Conservation (phyloP, 1,140 invertebrate genomes). For the Apocrypta bakeri region DNA sequence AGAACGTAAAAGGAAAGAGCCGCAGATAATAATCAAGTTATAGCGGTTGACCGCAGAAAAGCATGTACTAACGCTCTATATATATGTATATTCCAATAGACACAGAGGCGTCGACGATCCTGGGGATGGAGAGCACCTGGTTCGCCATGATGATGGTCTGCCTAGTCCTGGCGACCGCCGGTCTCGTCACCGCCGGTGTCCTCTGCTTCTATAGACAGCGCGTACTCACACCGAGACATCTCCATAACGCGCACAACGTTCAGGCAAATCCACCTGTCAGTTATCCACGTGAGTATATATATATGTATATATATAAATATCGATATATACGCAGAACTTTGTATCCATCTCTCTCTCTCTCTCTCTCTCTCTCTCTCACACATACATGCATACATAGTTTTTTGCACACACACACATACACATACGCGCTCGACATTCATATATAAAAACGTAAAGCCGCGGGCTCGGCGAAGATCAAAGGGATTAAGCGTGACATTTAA, state of each 20-base stretch:
- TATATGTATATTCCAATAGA: constrained; percentile 72
- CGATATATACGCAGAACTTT: too few species aligned
- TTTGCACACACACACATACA: neutral
- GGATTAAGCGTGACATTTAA: neutral
- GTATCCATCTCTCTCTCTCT: too few species aligned
- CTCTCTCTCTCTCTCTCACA: too few species aligned
- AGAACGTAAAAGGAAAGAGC: too few species aligned
- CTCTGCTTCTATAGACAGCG: constrained; percentile 85
- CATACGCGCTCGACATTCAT: too few species aligned
- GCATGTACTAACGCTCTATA: too few species aligned
- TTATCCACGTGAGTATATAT: constrained; percentile 69
- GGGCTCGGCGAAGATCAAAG: neutral
- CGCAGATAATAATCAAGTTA: too few species aligned
- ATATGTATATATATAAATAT: neutral
- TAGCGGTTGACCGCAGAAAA: neutral
- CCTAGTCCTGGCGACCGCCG: constrained; percentile 79
- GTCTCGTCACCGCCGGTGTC: constrained; percentile 79
- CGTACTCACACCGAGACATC: constrained; percentile 71
- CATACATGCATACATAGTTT: too few species aligned
- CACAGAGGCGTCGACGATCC: constrained; percentile 81
- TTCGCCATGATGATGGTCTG: constrained; percentile 83
- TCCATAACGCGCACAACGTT: constrained; percentile 75
- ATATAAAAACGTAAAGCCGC: neutral
- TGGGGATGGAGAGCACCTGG: constrained; percentile 84
- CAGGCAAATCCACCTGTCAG: constrained; percentile 70